Conservation (phyloP, 2,888 invertebrate genomes). For the Geophilus truncorum region DNA sequence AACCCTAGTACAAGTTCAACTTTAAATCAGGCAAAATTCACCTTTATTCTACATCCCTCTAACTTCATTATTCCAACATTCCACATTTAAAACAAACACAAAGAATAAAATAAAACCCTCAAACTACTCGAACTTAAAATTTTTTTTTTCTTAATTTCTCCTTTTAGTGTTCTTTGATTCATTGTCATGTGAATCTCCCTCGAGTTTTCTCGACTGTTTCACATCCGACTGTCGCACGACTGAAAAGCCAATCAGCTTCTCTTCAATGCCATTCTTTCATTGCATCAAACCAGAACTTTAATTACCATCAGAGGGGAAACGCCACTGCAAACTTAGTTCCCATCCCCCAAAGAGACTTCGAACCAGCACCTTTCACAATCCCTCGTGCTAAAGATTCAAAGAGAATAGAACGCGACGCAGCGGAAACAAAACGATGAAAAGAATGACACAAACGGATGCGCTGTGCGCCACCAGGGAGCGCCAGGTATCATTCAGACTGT, state of each 20-base stretch:
- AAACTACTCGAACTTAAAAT: not conserved
- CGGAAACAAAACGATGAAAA: slow-evolving; percentile 10
- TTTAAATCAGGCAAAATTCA: too few species aligned
- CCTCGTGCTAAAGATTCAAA: not conserved
- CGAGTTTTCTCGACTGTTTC: not conserved
- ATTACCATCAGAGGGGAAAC: not conserved
- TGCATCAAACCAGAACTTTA: not conserved
- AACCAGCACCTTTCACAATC: not conserved
- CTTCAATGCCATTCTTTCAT: slow-evolving; percentile 2
- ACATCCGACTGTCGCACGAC: not conserved
- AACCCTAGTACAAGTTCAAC: too few species aligned
- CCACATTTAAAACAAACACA: too few species aligned
- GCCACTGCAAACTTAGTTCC: not conserved
- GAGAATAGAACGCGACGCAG: not conserved
- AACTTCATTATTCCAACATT: too few species aligned
- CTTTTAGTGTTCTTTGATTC: not conserved
- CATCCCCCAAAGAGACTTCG: not conserved
- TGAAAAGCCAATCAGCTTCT: slow-evolving; percentile 2
- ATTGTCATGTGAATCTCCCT: not conserved
- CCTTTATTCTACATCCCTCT: too few species aligned
- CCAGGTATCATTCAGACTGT: not conserved
- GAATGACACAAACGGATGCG: not conserved
- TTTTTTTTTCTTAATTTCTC: not conserved
- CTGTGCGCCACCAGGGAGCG: not conserved
- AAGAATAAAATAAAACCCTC: too few species aligned